Base-by-base conservation (phyloP, 2,797 vertebrate species). In the Pangasius djambal region DNA sequence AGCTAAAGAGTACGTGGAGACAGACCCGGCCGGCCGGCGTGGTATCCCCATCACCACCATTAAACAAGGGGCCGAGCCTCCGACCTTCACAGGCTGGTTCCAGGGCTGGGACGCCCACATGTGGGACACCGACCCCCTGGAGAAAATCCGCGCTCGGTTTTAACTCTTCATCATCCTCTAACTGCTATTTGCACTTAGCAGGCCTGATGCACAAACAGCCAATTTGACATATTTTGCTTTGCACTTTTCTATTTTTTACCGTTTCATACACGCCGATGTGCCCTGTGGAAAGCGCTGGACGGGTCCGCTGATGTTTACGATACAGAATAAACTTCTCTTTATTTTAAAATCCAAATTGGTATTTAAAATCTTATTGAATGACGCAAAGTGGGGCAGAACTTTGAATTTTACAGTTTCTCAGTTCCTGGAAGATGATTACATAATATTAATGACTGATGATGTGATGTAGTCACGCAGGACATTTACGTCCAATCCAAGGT, bases 41-140 rank as follows among this genome's bases (percentile, higher is more conserved):
- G 92, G 91, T 0, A 90, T 91, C 34, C 88, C 96, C 72, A 91
- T 96, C 85, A 86, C 1, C 70, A 95, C 77, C 55, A 91, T 96
- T 34, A 96, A 95, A 87, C 96, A 97, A 92, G 95, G 94, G 0
- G 40, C 91, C 0, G 96, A 97, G 91, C 96, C 94, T 0, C 86
- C 84, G 0, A 92, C 92, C 65, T 97, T 97, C 92, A 95, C 92
- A 0, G 96, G 96, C 84, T 97, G 96, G 96, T 97, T 97, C 93
- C 95, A 94, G 0, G 95, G 92, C 81, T 97, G 96, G 96, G 95
- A 97, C 50, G 0, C 88, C 37, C 34, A 92, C 3, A 91, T 96
- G 94, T 97, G 96, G 95, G 90, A 93, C 12, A 92, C 88, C 15
- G 91, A 94, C 90, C 87, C 67, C 15, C 6, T 94, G 88, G 94